These are phyloP conservation scores for Athetis lepigone DNA, from an alignment of 2,888 invertebrate genomes.

Conservation along the genomic window DNA sequence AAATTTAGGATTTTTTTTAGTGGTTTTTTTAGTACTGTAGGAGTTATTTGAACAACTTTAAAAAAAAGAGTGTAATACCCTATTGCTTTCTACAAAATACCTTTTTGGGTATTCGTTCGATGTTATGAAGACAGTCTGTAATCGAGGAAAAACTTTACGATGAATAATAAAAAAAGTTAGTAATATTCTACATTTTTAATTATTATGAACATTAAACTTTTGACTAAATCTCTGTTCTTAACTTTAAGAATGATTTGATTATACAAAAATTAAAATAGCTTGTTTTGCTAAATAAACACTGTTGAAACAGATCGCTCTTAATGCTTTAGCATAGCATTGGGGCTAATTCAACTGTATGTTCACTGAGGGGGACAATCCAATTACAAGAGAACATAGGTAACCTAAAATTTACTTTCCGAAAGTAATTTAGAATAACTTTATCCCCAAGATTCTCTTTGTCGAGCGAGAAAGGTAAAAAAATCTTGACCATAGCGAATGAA, in stretches of 20 bases:
- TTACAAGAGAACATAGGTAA: constrained; percentile 20
- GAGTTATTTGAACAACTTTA: too few species aligned
- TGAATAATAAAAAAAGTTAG: constrained; percentile 1
- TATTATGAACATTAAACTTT: constrained; percentile 16
- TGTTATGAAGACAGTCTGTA: constrained; percentile 2
- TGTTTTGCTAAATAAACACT: neutral
- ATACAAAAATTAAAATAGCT: neutral
- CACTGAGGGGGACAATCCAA: neutral
- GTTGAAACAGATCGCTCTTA: neutral
- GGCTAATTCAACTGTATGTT: constrained; percentile 14
- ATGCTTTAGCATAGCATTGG: neutral
- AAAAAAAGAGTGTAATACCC: too few species aligned
- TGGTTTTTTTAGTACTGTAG: too few species aligned
- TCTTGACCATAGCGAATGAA: constrained; percentile 38
- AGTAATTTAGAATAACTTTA: constrained; percentile 20
- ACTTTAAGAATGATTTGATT: constrained; percentile 17
- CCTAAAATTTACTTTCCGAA: constrained; percentile 4
- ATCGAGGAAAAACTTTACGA: constrained; percentile 21
- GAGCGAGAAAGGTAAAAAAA: constrained; percentile 22
- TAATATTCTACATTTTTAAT: constrained; percentile 24
- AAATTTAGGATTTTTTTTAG: too few species aligned
- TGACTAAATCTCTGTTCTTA: neutral
- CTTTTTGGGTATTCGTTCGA: neutral
- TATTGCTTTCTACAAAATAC: neutral
- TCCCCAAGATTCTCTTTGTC: constrained; percentile 6